phyloP scores from a whole-genome alignment of 2,113 vertebrate species.

The Bufo bufo region DNA sequence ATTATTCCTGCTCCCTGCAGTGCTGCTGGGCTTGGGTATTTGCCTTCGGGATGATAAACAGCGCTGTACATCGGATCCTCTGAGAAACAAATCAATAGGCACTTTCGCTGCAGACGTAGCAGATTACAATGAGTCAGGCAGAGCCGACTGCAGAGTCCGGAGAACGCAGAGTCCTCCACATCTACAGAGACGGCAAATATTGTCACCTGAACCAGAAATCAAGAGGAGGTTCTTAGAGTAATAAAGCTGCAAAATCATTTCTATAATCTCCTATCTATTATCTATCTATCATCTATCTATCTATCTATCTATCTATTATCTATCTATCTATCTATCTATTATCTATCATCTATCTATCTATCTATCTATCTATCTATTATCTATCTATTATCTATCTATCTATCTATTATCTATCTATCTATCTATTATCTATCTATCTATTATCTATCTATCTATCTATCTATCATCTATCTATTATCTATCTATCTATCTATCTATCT shows the following conservation, averaged over 20 bases:
- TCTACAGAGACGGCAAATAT: not conserved
- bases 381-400: too few relatives aligned
- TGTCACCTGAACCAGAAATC: not conserved
- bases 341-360: too few relatives aligned
- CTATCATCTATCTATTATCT: too few relatives aligned
- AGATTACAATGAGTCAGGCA: not conserved
- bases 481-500: too few relatives aligned
- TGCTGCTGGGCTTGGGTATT: not conserved
- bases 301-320: too few relatives aligned
- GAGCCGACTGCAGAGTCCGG: too few relatives aligned
- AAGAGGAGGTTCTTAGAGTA: not conserved
- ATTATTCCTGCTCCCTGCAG: not conserved
- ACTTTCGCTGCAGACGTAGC: not conserved
- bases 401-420: too few relatives aligned
- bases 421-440: too few relatives aligned
- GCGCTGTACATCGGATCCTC: not conserved
- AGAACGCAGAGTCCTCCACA: not conserved
- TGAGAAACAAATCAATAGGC: not conserved
- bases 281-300: too few relatives aligned
- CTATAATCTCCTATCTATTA: not conserved
- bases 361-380: too few relatives aligned
- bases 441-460: too few relatives aligned
- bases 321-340: too few relatives aligned
- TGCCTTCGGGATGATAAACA: not conserved
- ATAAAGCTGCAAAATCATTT: not conserved